These are phyloP conservation scores for Caenorhabditis plicata DNA, from an alignment of 2,888 invertebrate genomes.

Conservation along the genomic window DNA sequence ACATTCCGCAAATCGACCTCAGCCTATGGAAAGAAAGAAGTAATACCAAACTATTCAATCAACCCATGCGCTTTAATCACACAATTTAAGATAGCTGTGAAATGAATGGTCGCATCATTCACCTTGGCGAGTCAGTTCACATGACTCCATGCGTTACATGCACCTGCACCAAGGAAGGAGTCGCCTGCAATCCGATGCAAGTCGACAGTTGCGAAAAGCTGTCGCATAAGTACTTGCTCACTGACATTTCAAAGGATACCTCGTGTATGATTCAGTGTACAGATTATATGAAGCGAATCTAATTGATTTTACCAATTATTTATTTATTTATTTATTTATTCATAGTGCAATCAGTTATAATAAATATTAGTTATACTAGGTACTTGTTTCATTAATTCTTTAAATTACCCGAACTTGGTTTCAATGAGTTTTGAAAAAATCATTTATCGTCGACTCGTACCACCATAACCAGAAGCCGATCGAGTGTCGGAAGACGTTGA, in stretches of 20 bases:
- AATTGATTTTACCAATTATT: constrained; percentile 8
- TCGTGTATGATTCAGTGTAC: constrained; percentile 65
- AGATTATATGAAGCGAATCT: constrained; percentile 49
- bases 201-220: constrained; percentile 61
- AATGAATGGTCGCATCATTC: constrained; percentile 61
- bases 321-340: constrained; percentile 12
- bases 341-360: constrained; percentile 12
- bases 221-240: constrained; percentile 57
- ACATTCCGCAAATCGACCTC: constrained; percentile 61
- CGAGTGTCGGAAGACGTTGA: constrained; percentile 17
- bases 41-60: constrained; percentile 12
- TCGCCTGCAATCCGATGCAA: constrained; percentile 59
- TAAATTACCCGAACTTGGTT: neutral
- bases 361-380: neutral
- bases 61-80: neutral
- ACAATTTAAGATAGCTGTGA: constrained; percentile 57
- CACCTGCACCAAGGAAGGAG: constrained; percentile 63
- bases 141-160: constrained; percentile 65
- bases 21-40: constrained; percentile 62
- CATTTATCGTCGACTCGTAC: constrained; percentile 44
- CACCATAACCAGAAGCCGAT: constrained; percentile 43
- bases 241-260: constrained; percentile 60
- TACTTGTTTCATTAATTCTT: neutral
- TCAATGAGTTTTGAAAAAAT: constrained; percentile 3
- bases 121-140: constrained; percentile 59